Conservation (phyloP, 2,113 vertebrate genomes). For the Rhinopomastus cyanomelas region DNA sequence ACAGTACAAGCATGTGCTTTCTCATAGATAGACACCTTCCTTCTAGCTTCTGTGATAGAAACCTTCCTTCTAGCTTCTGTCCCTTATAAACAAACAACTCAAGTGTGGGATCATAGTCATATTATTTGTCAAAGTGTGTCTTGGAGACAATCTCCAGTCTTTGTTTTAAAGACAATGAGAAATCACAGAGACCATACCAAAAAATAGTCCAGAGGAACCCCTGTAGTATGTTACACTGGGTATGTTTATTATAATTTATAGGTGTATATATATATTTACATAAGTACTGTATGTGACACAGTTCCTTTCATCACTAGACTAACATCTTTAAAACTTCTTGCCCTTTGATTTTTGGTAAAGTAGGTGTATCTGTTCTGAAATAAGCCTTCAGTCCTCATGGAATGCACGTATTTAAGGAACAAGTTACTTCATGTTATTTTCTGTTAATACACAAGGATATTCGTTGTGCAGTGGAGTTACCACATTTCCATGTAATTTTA, state of each 20-base stretch:
- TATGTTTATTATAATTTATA: background rate
- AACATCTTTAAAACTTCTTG: no score
- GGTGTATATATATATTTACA: no score
- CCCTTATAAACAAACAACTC: background rate
- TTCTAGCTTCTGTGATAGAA: no score
- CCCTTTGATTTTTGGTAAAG: background rate
- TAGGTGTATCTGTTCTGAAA: background rate
- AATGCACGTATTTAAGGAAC: background rate
- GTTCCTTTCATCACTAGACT: background rate
- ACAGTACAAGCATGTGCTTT: background rate
- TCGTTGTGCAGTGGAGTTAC: background rate
- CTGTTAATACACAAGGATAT: background rate
- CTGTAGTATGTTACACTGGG: background rate
- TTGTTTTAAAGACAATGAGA: background rate
- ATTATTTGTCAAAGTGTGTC: background rate
- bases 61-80: background rate
- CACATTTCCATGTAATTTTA: background rate
- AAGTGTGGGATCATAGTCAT: accelerated
- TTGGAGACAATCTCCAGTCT: background rate
- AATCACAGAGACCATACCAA: background rate
- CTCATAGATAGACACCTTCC: background rate
- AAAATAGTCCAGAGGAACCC: background rate
- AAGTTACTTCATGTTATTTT: background rate
- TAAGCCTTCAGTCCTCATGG: background rate
- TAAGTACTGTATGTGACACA: no score